Conservation (phyloP, 2,113 vertebrate species). For the Xenotilapia longispinis region DNA sequence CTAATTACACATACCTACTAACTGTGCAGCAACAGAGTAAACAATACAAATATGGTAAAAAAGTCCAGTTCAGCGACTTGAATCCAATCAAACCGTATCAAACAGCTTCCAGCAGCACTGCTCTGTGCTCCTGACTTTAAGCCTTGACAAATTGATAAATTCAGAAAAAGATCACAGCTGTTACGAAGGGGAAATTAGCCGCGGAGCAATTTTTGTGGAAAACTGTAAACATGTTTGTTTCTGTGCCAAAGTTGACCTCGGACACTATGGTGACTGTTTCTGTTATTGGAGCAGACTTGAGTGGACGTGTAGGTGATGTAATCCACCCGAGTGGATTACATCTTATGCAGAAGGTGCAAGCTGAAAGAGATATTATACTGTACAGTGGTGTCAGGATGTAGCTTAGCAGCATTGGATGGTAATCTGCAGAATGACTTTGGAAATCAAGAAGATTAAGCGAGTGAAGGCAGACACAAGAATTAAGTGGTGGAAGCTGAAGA, state of each 20-base stretch:
- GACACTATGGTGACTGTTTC: neutral
- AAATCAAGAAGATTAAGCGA: neutral
- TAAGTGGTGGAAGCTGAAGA: neutral
- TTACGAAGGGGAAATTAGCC: neutral
- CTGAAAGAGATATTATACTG: neutral
- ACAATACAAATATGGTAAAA: neutral
- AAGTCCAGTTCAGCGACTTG: neutral
- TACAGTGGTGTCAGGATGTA: neutral
- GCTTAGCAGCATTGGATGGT: neutral
- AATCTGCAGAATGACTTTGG: neutral
- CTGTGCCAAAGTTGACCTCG: neutral
- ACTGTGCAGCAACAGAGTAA: neutral
- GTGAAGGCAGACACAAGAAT: neutral
- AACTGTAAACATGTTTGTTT: neutral
- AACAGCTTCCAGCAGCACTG: neutral
- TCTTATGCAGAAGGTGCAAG: neutral
- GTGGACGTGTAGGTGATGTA: neutral
- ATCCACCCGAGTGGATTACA: rapidly evolving
- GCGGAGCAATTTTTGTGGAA: neutral
- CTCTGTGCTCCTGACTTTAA: neutral
- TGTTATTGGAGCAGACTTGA: neutral
- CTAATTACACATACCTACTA: neutral
- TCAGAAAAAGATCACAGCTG: neutral
- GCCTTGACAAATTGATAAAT: neutral
- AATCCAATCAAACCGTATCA: neutral